Conservation (phyloP, 2,113 vertebrate genomes). For the Actinemys pallida region DNA sequence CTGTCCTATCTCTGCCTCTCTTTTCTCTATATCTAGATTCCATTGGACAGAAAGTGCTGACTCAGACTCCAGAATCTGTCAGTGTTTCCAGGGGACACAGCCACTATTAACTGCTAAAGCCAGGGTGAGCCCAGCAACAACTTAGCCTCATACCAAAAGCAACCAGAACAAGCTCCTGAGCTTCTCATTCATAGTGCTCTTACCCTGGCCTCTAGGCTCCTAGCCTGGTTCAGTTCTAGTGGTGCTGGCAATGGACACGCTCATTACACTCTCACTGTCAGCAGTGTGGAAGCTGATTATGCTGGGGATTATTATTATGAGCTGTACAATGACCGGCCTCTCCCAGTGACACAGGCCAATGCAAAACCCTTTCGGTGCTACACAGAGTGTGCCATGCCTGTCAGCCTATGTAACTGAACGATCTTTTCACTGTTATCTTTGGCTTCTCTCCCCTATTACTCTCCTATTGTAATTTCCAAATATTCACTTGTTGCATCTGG, state of each 20-base stretch:
- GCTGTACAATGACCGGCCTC: background rate
- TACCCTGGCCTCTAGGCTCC: background rate
- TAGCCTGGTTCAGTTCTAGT: background rate
- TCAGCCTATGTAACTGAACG: too few species aligned
- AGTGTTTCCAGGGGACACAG: background rate
- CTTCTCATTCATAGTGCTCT: background rate
- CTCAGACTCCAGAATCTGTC: background rate
- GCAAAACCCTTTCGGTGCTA: too few species aligned
- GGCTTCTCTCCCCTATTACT: too few species aligned
- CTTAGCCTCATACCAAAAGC: slow-evolving; percentile 14
- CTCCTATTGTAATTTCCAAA: too few species aligned
- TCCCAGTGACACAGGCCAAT: slow-evolving; percentile 15
- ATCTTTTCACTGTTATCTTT: too few species aligned
- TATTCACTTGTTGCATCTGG: too few species aligned
- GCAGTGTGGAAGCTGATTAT: background rate
- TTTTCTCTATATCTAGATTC: background rate
- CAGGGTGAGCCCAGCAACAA: background rate
- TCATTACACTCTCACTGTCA: background rate
- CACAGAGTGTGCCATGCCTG: too few species aligned
- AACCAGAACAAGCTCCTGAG: background rate
- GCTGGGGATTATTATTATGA: background rate
- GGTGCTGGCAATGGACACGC: background rate
- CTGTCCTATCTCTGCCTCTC: background rate
- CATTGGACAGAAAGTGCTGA: background rate
- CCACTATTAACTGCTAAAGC: slow-evolving; percentile 6